phyloP scores from a whole-genome alignment of 2,113 vertebrate genomes.

The Larimichthys crocea region DNA sequence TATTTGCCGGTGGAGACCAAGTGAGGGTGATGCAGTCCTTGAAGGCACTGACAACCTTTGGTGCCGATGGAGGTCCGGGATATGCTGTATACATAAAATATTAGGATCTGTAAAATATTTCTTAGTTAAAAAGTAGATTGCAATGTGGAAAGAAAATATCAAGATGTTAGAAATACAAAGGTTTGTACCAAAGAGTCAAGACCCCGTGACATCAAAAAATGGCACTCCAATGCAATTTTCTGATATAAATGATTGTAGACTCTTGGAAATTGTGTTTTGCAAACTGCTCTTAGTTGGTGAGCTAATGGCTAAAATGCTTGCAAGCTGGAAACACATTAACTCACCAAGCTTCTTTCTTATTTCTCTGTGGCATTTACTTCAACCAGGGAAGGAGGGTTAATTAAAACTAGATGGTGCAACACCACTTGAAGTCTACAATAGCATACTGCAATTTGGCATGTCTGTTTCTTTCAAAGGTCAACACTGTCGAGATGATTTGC shows the following conservation, averaged over 20 bases:
- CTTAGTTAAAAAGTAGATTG: neutral
- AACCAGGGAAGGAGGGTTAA: neutral
- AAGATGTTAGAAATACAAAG: neutral
- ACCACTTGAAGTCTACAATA: neutral
- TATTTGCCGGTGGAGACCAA: slow-evolving; percentile 86
- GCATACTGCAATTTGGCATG: neutral
- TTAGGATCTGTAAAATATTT: neutral
- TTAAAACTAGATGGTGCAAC: neutral
- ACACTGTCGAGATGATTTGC: neutral
- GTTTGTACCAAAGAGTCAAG: neutral
- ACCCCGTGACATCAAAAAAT: neutral
- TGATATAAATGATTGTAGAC: no score
- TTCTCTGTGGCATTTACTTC: no score
- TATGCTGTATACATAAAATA: slow-evolving; percentile 79
- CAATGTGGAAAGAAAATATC: no score
- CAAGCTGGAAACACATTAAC: neutral
- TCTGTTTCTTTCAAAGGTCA: neutral
- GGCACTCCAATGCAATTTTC: neutral
- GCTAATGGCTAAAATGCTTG: neutral
- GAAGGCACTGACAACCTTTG: slow-evolving; percentile 85
- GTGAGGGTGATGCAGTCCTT: slow-evolving; percentile 85
- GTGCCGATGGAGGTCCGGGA: slow-evolving; percentile 86
- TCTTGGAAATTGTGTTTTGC: no score
- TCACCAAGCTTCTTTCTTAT: neutral
- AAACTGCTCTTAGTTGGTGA: neutral